Evolutionary conservation across 2,113 vertebrate genomes (phyloP), one percentile per base, ranked within the genome.

Genomic region (Austrofundulus limnaeus): DNA sequence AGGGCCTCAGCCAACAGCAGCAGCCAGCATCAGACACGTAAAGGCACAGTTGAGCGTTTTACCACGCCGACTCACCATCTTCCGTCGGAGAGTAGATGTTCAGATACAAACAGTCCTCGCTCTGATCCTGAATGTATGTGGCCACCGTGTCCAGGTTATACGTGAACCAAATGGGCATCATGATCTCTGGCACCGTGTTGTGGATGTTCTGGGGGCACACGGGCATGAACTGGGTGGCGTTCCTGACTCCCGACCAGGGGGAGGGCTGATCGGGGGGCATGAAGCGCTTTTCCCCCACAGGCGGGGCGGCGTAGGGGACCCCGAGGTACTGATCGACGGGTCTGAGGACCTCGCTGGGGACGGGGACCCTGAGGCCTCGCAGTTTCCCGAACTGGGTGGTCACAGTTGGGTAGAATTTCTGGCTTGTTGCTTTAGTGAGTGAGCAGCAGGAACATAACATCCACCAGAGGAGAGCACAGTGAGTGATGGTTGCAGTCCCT

Each of bases 111-210:
- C 97, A 99, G 85, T 93, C 92, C 66, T 93, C 92, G 31, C 85
- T 93, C 86, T 93, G 92, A 79, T 93, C 91, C 76, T 93, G 97
- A 42, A 99, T 95, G 53, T 96, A 98, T 2, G 94, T 96, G 53
- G 97, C 96, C 78, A 98, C 95, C 81, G 96, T 96, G 93, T 99
- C 97, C 93, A 99, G 90, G 93, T 97, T 99, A 83, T 97, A 97
- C 78, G 96, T 98, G 89, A 98, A 98, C 97, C 97, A 99, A 85
- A 99, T 95, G 1, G 97, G 97, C 90, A 98, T 96, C 95, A 98
- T 99, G 87, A 99, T 96, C 93, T 99, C 96, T 1, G 96, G 96
- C 70, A 95, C 93, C 61, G 95, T 96, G 80, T 96, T 95, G 72
- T 96, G 95, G 87, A 98, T 95, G 88, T 96, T 99, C 92, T 99